These are phyloP conservation scores for Hylyphantes graminicola DNA, from an alignment of 1,140 invertebrate species.

Conservation along the genomic window DNA sequence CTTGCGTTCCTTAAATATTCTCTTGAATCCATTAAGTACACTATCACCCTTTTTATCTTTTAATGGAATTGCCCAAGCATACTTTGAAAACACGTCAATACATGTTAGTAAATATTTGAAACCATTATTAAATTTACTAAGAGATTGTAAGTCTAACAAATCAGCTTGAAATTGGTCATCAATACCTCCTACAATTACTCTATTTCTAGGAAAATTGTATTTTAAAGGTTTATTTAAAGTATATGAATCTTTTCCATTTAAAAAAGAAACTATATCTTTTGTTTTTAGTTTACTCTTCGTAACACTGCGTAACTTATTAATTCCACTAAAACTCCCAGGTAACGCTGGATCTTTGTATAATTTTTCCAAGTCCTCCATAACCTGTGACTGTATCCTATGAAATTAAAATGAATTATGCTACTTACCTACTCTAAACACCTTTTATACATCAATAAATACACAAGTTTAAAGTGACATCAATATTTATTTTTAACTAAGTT, in stretches of 20 bases:
- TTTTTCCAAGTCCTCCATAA: not conserved
- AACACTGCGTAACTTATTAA: not conserved
- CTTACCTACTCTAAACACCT: not conserved
- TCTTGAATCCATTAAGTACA: conserved; percentile 17
- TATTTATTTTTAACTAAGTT: not conserved
- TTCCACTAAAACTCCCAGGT: not conserved
- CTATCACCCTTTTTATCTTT: conserved; percentile 59
- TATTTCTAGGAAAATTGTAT: conserved; percentile 61
- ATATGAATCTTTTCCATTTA: conserved; percentile 61
- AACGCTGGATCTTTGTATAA: conserved; percentile 42
- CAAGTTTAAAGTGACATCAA: no score
- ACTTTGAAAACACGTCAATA: conserved; percentile 64
- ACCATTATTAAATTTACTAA: conserved; percentile 60
- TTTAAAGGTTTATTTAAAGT: conserved; percentile 59
- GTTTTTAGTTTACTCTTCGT: not conserved
- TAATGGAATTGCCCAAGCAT: conserved; percentile 61
- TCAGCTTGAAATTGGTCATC: conserved; percentile 63
- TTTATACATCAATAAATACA: not conserved
- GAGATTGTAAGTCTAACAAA: conserved; percentile 61
- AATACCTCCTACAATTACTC: conserved; percentile 37
- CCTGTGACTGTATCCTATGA: no score
- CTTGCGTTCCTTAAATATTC: conserved; percentile 50
- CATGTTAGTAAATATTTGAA: conserved; percentile 61
- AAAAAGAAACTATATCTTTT: conserved; percentile 57
- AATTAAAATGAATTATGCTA: no score